These are phyloP conservation scores for Tragulus kanchil DNA, from an alignment of 2,113 vertebrate species.

Conservation along the genomic window DNA sequence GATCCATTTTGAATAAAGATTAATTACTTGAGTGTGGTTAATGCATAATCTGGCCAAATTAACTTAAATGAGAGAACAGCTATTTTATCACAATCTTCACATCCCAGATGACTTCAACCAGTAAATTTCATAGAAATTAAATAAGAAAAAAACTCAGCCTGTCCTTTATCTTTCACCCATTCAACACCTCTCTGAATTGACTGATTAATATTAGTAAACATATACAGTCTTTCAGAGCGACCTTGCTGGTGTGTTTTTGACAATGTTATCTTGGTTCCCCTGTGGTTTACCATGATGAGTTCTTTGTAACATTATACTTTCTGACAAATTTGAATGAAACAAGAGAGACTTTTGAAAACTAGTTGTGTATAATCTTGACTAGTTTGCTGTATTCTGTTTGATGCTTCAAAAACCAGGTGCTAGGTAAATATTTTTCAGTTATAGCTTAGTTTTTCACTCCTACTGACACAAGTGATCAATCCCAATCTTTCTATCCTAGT, in stretches of 20 bases:
- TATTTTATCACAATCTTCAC: slow-evolving; percentile 45
- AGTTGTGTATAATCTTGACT: neutral
- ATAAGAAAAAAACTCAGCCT: neutral
- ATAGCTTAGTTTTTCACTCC: neutral
- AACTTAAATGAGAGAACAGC: slow-evolving; percentile 27
- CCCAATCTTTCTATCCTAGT: neutral
- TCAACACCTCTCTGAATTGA: slow-evolving; percentile 31
- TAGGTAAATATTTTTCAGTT: neutral
- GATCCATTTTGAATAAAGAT: slow-evolving; percentile 55
- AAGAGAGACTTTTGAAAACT: neutral
- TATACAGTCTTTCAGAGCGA: neutral
- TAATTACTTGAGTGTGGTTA: slow-evolving; percentile 55
- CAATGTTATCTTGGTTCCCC: slow-evolving; percentile 11
- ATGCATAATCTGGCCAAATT: slow-evolving; percentile 37
- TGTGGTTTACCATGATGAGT: neutral
- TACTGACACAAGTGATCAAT: slow-evolving; percentile 16
- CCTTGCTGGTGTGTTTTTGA: slow-evolving; percentile 65
- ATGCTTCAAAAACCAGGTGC: slow-evolving; percentile 49
- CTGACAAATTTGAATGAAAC: slow-evolving; percentile 18
- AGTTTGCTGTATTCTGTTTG: neutral
- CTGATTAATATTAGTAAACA: slow-evolving; percentile 23
- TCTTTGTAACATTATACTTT: slow-evolving; percentile 32
- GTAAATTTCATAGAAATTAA: slow-evolving; percentile 33
- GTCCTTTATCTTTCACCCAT: neutral
- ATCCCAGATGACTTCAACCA: neutral